These are phyloP conservation scores for Axinella damicornis DNA, from an alignment of 37 sponge, comb jelly and placozoan genomes.

Conservation along the genomic window DNA sequence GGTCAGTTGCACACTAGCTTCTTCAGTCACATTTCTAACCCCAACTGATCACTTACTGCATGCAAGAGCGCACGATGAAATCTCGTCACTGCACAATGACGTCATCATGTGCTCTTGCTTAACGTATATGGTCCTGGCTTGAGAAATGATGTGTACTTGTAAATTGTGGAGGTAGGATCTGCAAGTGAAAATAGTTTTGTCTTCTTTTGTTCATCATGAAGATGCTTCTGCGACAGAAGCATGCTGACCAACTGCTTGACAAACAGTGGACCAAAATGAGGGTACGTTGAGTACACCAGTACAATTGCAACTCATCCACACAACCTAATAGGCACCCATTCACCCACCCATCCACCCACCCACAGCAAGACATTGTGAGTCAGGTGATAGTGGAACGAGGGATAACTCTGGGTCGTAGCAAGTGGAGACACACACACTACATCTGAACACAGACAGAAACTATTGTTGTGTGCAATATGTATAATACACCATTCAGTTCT, in stretches of 20 bases:
- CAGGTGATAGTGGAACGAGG: slow-evolving; percentile 22
- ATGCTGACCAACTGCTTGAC: slow-evolving; percentile 20
- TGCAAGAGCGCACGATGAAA: too few relatives aligned
- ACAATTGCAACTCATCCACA: not conserved
- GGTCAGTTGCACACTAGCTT: not conserved
- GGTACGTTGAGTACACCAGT: not conserved
- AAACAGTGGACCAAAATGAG: slow-evolving; percentile 44
- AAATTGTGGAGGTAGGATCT: not conserved
- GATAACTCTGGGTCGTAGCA: not conserved
- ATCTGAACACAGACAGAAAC: not conserved
- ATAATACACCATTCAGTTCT: too few relatives aligned
- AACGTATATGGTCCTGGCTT: too few relatives aligned
- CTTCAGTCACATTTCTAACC: too few relatives aligned
- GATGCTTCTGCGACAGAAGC: slow-evolving; percentile 13
- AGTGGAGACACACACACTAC: slow-evolving; percentile 25
- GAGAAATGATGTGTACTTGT: too few relatives aligned
- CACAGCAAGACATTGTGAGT: slow-evolving; percentile 24
- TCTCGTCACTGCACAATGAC: too few relatives aligned
- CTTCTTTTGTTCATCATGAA: not conserved
- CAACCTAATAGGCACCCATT: too few relatives aligned
- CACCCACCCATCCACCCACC: too few relatives aligned
- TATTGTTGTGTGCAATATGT: too few relatives aligned
- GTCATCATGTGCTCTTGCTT: too few relatives aligned
- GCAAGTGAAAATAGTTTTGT: not conserved
- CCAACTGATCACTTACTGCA: too few relatives aligned